Percentiles rank a stretch among this genome's conserved stretches.
Evolutionary conservation across 2,113 vertebrate genomes (phyloP).

Genomic region (Tonatia bakeri): DNA sequence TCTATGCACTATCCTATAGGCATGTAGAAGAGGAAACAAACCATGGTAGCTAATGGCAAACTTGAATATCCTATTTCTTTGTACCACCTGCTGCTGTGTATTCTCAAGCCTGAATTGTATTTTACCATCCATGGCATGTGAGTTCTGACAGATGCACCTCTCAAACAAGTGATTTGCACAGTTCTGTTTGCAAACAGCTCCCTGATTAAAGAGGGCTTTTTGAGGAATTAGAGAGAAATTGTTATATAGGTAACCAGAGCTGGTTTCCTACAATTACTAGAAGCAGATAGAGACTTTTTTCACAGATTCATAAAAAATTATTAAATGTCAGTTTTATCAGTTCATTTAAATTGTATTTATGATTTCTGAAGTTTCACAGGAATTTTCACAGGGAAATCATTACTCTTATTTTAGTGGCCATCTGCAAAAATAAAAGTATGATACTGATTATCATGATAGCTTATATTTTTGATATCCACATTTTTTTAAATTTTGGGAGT

Average conservation of each 20-base stretch:
- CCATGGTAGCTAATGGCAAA: neutral
- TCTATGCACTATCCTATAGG: neutral
- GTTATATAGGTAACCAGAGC: neutral
- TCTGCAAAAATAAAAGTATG: constrained; percentile 30
- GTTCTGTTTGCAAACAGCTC: neutral
- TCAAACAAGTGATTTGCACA: neutral
- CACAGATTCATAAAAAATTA: neutral
- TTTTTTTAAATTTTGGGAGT: neutral
- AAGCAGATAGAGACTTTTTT: neutral
- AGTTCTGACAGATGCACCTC: neutral
- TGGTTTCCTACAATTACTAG: neutral
- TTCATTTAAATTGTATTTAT: neutral
- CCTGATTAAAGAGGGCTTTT: neutral
- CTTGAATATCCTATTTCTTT: neutral
- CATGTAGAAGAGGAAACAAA: neutral
- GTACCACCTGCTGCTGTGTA: neutral
- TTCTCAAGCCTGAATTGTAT: neutral
- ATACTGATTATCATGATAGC: neutral
- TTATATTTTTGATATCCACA: neutral
- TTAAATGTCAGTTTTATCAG: neutral
- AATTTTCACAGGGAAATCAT: neutral
- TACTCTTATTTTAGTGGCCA: neutral
- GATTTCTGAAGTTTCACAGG: neutral
- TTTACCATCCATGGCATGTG: neutral
- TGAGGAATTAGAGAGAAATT: neutral